Evolutionary conservation across 2,113 vertebrate genomes (phyloP).

Genomic region (Cochlearius cochlearius): DNA sequence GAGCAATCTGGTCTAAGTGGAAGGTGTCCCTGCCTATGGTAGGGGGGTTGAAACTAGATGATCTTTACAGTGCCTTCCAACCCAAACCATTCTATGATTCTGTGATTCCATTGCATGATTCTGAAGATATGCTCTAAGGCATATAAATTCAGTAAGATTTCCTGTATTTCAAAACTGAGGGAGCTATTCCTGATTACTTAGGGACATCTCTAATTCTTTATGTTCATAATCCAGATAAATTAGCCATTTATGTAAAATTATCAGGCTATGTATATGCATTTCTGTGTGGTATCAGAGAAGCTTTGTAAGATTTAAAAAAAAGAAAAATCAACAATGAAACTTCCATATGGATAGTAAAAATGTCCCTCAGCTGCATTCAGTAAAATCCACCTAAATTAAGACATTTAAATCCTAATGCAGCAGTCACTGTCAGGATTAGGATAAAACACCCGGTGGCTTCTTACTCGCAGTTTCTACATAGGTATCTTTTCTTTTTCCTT

Average conservation of each 20-base stretch:
- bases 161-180: neutral
- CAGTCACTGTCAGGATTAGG: neutral
- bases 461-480: neutral
- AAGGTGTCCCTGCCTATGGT: neutral
- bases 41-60: neutral
- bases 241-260: neutral
- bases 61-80: neutral
- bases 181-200: neutral
- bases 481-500: neutral
- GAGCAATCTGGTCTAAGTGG: no score
- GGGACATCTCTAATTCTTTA: neutral
- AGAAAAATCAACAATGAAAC: neutral
- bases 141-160: neutral
- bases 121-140: neutral
- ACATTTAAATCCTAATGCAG: neutral
- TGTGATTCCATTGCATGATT: neutral
- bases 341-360: neutral
- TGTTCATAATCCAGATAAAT: neutral
- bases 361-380: neutral
- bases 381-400: neutral
- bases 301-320: neutral
- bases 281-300: neutral
- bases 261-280: neutral
- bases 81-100: neutral
- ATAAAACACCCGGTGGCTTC: neutral